Evolutionary conservation across 2,113 vertebrate genomes (phyloP), one percentile per base, ranked within the genome.

Genomic region (Barbus barbus): DNA sequence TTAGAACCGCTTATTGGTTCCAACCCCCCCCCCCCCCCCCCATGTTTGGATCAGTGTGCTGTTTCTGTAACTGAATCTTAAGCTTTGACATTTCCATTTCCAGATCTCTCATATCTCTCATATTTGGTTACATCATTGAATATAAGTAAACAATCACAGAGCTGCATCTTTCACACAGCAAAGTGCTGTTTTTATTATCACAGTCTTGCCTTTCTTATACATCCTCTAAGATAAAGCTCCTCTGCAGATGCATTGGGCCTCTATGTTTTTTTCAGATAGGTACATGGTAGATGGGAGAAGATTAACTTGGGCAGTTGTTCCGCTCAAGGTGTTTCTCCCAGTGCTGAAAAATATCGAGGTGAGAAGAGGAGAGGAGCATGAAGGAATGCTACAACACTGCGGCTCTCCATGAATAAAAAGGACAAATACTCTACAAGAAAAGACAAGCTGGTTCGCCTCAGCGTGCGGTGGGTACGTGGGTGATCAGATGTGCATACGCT

Each of bases 191-290:
- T 51, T 72, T 46, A 71, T 71, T 22, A 56, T 82, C 46, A 71
- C 65, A 56, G 80, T 5, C 28, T 71, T 53, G 65, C 28, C 18
- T 82, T 53, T 51, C 61, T 31, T 81, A 51, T 31, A 31, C 41
- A n/a, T n/a, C 78, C 61, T 69, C 44, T 53, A 26, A 79, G 80
- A 82, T 82, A 71, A 53, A 69, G 38, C 46, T n/a, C 75, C 46
- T 58, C 48, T 8, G 51, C n/a, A 60, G 75, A 78, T 56, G 31
- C 71, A 31, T n/a, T 81, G 65, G 79, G 28, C 65, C 65, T 82
- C 7, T 82, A 7, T n/a, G 76, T 78, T 78, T 65, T 71, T 9
- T 28, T 18, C n/a, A 71, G 77, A 79, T 79, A 63, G 58, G 78
- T 80, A 80, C 61, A 67, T 67, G 60, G 46, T 69, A 67, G 24